Conservation (phyloP, 2,888 invertebrate species). For the Molanna angustata region DNA sequence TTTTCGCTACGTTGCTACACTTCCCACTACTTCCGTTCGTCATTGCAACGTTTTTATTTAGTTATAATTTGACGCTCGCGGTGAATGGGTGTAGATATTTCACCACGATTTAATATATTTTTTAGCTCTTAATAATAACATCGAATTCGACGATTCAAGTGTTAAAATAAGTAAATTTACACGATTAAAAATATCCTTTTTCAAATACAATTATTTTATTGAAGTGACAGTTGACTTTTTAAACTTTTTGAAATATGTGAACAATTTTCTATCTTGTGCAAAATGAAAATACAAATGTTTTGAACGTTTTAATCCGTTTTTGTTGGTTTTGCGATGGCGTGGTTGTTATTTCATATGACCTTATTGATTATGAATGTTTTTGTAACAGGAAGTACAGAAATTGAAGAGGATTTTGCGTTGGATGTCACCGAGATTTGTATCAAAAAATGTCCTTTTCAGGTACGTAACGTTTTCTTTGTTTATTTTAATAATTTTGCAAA, state of each 20-base stretch:
- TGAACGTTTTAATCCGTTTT: background rate
- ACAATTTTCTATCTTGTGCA: background rate
- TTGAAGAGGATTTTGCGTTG: background rate
- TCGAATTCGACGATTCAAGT: too few species aligned
- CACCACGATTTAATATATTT: too few species aligned
- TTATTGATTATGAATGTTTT: background rate
- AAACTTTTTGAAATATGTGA: background rate
- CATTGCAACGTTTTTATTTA: too few species aligned
- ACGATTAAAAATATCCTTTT: too few species aligned
- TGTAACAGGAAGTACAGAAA: background rate
- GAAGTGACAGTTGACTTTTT: background rate
- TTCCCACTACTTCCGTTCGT: too few species aligned
- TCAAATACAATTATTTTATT: background rate
- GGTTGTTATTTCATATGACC: background rate
- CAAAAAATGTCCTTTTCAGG: background rate
- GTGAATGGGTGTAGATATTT: too few species aligned
- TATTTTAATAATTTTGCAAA: too few species aligned
- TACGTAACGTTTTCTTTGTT: too few species aligned
- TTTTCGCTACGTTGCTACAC: too few species aligned
- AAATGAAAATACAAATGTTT: background rate
- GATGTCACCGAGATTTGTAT: background rate
- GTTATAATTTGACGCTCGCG: too few species aligned
- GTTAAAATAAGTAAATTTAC: too few species aligned
- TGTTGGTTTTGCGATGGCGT: background rate
- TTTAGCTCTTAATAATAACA: too few species aligned